Evolutionary conservation across 1,140 invertebrate species (phyloP).

Genomic region (Sycobia sp.): DNA sequence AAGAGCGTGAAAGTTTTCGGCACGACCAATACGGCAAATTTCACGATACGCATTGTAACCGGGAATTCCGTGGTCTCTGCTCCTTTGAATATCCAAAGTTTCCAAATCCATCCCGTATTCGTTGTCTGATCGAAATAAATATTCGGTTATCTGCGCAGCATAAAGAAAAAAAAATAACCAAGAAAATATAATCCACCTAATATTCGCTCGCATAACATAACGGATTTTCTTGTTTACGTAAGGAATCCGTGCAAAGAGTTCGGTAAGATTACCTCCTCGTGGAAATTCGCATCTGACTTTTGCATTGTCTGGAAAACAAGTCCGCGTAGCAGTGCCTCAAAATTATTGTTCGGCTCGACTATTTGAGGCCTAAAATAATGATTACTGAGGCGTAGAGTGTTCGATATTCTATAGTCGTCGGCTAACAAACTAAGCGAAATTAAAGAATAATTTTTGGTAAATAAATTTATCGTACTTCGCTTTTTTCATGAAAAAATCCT

Average conservation of each 20-base stretch:
- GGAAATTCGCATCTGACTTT: slow-evolving; percentile 63
- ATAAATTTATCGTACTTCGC: too few species aligned
- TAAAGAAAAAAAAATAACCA: neutral
- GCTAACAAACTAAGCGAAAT: slow-evolving; percentile 46
- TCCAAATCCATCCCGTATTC: slow-evolving; percentile 70
- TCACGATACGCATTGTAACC: slow-evolving; percentile 73
- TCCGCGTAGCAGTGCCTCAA: slow-evolving; percentile 64
- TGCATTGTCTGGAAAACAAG: slow-evolving; percentile 63
- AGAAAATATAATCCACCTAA: too few species aligned
- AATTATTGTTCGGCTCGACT: slow-evolving; percentile 58
- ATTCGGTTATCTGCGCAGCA: slow-evolving; percentile 64
- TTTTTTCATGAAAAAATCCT: neutral
- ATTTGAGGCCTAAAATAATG: slow-evolving; percentile 61
- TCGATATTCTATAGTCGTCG: slow-evolving; percentile 40
- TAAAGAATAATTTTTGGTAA: neutral
- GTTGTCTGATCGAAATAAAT: slow-evolving; percentile 63
- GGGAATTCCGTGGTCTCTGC: slow-evolving; percentile 72
- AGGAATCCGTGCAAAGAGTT: neutral
- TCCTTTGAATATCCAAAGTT: slow-evolving; percentile 73
- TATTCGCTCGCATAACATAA: too few species aligned
- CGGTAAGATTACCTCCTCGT: slow-evolving; percentile 59
- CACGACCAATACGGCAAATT: slow-evolving; percentile 65
- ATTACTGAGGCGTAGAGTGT: slow-evolving; percentile 64
- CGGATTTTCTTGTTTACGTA: neutral
- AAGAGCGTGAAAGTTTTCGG: slow-evolving; percentile 64